A percentile compares a stretch with the other conserved stretches of the same genome.
Conservation (phyloP, 2,113 vertebrate genomes). For the Prinia subflava region DNA sequence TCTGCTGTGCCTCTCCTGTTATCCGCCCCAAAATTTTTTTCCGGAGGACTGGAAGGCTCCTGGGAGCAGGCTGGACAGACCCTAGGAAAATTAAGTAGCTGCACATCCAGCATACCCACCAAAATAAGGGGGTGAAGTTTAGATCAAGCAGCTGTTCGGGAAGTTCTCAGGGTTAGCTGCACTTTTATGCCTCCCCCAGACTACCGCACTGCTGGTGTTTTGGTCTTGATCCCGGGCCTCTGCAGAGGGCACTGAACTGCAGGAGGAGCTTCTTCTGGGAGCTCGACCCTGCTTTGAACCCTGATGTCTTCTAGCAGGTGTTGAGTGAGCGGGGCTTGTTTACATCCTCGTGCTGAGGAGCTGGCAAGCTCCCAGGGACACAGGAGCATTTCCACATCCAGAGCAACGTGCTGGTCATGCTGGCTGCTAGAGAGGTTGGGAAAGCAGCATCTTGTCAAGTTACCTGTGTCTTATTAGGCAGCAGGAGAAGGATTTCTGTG, state of each 20-base stretch:
- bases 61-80: neutral
- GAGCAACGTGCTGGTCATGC: neutral
- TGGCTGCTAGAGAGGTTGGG: neutral
- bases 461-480: neutral
- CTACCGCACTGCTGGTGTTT: neutral
- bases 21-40: neutral
- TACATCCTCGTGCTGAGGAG: neutral
- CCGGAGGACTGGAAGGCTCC: neutral
- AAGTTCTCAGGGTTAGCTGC: neutral
- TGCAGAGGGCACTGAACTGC: neutral
- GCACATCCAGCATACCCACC: neutral
- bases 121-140: neutral
- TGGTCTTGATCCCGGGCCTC: neutral
- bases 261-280: neutral
- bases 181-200: neutral
- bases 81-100: neutral
- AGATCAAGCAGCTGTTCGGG: neutral
- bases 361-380: neutral
- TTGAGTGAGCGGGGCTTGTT: neutral
- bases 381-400: neutral
- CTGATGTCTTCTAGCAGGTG: neutral
- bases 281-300: neutral
- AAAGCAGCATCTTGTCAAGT: neutral
- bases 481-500: neutral
- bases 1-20: neutral